Conservation (phyloP, 2,888 invertebrate species). For the Ectemnius continuus region DNA sequence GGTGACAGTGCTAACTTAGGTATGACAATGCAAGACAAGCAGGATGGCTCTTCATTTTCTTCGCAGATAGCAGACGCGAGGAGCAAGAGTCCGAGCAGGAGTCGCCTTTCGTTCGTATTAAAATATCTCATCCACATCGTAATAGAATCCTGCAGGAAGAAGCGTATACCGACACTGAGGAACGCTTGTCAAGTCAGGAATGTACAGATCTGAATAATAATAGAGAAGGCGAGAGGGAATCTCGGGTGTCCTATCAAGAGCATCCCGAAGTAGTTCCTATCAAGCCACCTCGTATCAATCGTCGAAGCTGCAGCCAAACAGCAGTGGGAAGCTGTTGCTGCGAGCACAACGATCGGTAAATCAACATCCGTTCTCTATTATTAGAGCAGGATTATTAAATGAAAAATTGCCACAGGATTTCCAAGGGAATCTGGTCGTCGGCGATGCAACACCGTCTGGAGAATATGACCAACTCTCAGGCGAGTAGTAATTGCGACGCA, state of each 20-base stretch:
- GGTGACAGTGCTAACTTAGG: conserved; percentile 5
- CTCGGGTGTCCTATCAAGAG: not conserved
- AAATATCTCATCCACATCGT: conserved; percentile 10
- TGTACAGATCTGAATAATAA: conserved; percentile 13
- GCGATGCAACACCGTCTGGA: conserved; percentile 14
- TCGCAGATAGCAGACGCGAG: not conserved
- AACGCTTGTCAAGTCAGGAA: not conserved
- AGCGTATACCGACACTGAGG: not conserved
- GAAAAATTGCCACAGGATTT: not conserved
- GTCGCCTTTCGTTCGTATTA: conserved; percentile 16
- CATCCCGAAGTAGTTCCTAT: conserved; percentile 6
- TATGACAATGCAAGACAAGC: too few relatives aligned
- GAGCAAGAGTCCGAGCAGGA: not conserved
- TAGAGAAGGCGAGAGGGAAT: not conserved
- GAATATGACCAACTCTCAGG: conserved; percentile 10
- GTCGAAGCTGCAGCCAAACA: conserved; percentile 11
- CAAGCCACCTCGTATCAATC: not conserved
- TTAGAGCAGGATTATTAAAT: not conserved
- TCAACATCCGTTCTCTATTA: not conserved
- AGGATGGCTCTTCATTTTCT: not conserved
- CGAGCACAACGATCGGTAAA: not conserved
- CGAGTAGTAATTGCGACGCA: not conserved
- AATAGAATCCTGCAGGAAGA: not conserved
- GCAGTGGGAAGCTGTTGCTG: not conserved
- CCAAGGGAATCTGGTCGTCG: conserved; percentile 22